A percentile compares a stretch with the other conserved stretches of the same genome.
phyloP scores from a whole-genome alignment of 2,797 vertebrate genomes.

The Apodemus agrarius region DNA sequence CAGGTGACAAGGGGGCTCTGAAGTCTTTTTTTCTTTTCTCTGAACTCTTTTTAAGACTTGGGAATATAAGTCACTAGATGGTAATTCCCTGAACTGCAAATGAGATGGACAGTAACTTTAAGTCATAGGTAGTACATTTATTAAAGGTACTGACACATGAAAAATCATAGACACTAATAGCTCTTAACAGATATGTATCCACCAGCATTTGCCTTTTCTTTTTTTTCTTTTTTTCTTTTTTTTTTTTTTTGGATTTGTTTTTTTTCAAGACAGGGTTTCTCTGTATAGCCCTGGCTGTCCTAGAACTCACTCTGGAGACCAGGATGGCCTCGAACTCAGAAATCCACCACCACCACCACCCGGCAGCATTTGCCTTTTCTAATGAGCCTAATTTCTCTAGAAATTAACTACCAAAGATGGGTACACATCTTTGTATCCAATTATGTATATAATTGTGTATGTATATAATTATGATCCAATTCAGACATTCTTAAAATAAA shows the following conservation, averaged over 20 bases:
- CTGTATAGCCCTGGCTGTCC: too few relatives aligned
- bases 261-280: too few relatives aligned
- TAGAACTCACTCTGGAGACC: too few relatives aligned
- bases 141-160: conserved; percentile 21
- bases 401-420: conserved; percentile 48
- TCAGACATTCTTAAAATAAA: conserved; percentile 47
- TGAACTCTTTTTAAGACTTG: conserved; percentile 6
- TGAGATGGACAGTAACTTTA: conserved; percentile 29
- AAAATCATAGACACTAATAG: conserved; percentile 38
- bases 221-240: too few relatives aligned
- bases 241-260: too few relatives aligned
- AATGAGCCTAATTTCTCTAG: conserved; percentile 24
- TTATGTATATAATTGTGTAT: too few relatives aligned
- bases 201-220: neutral
- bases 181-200: neutral
- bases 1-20: neutral
- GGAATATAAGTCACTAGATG: conserved; percentile 27
- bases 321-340: too few relatives aligned
- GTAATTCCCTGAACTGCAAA: conserved; percentile 26
- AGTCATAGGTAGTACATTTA: neutral
- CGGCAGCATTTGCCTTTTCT: neutral
- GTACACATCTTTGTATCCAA: too few relatives aligned
- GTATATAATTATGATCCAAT: neutral
- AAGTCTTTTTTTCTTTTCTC: neutral
- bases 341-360: too few relatives aligned